phyloP scores from a whole-genome alignment of 2,797 vertebrate genomes.

The Microcaecilia unicolor region DNA sequence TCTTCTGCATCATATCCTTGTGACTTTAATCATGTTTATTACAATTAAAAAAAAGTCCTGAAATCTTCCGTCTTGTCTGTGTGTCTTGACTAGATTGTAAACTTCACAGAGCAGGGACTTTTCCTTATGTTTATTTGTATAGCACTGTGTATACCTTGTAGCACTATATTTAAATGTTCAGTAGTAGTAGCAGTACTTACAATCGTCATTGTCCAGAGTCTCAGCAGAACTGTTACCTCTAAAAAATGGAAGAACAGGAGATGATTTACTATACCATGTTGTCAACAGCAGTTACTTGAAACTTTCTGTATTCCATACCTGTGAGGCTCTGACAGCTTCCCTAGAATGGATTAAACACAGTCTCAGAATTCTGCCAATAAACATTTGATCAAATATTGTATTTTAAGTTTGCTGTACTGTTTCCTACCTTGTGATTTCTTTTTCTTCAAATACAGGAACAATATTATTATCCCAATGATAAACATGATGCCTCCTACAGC shows the following conservation, averaged over 20 bases:
- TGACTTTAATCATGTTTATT: too few species aligned
- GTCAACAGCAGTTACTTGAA: too few species aligned
- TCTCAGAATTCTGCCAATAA: background rate
- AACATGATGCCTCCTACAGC: background rate
- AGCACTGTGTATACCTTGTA: too few species aligned
- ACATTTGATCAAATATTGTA: background rate
- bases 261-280: background rate
- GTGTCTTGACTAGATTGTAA: too few species aligned
- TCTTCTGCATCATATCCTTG: too few species aligned
- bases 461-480: background rate
- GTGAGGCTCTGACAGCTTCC: background rate
- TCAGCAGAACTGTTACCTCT: background rate
- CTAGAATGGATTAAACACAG: background rate
- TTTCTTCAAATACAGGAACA: background rate
- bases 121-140: too few species aligned
- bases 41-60: too few species aligned
- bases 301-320: slow-evolving; percentile 7
- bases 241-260: background rate
- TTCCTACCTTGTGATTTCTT: slow-evolving; percentile 9
- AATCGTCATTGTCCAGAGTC: background rate
- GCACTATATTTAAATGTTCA: too few species aligned
- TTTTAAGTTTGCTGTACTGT: background rate
- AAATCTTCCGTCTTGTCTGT: too few species aligned
- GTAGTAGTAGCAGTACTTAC: too few species aligned
- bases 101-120: too few species aligned